Conservation (phyloP, 2,797 vertebrate species). For the Melanotaenia nigrans region DNA sequence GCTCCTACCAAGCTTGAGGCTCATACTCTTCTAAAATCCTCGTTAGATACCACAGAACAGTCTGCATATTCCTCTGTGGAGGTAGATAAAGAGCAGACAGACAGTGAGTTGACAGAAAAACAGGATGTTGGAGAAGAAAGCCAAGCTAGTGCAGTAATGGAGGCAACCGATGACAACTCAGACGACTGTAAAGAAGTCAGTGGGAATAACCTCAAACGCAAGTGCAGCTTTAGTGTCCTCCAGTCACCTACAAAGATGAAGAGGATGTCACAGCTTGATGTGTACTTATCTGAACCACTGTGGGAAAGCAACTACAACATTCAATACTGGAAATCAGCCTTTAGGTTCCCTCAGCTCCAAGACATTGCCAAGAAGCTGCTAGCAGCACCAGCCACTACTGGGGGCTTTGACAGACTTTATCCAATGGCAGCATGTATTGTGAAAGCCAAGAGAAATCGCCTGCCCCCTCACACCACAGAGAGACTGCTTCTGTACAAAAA, state of each 20-base stretch:
- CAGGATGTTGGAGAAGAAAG: constrained; percentile 22
- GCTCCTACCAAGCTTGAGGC: constrained; percentile 72
- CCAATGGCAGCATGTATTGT: constrained; percentile 78
- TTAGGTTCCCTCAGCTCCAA: constrained; percentile 73
- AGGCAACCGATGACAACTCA: constrained; percentile 26
- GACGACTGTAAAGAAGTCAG: constrained; percentile 18
- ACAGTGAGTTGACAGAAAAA: constrained; percentile 19
- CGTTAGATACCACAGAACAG: constrained; percentile 28
- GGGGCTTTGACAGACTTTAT: constrained; percentile 81
- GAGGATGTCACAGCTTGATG: constrained; percentile 71
- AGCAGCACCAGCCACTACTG: constrained; percentile 77
- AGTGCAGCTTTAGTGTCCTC: constrained; percentile 61
- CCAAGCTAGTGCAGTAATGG: background rate
- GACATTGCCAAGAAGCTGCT: constrained; percentile 74
- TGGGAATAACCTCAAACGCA: constrained; percentile 66
- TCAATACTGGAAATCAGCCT: constrained; percentile 77
- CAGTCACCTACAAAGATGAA: constrained; percentile 63
- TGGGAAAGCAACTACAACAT: constrained; percentile 55
- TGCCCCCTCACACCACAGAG: constrained; percentile 81
- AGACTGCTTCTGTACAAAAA: constrained; percentile 82
- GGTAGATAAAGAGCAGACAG: constrained; percentile 15
- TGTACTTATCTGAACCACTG: constrained; percentile 77
- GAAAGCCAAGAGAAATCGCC: constrained; percentile 75
- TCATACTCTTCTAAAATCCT: constrained; percentile 58
- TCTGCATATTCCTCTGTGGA: constrained; percentile 7